Conservation (phyloP, 2,113 vertebrate species). For the Polyodon spathula region DNA sequence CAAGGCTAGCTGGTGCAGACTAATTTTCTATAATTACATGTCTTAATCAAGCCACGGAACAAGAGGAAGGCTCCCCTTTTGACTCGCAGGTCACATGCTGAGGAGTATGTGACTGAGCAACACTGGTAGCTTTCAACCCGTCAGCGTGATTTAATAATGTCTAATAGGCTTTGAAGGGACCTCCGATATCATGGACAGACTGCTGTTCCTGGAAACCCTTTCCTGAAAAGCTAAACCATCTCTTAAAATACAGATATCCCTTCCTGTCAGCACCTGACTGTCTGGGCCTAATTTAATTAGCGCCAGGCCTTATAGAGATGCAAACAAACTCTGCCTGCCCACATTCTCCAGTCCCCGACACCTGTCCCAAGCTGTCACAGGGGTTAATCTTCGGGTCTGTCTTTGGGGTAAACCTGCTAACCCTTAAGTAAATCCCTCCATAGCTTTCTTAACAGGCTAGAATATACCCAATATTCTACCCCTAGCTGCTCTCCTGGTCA, state of each 20-base stretch:
- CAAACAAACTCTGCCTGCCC: no score
- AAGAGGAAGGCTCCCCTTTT: no score
- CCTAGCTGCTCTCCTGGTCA: no score
- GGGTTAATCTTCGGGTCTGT: not conserved
- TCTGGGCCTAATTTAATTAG: not conserved
- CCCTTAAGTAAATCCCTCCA: not conserved
- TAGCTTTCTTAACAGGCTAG: not conserved
- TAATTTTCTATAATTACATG: no score
- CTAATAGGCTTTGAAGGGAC: not conserved
- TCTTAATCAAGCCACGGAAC: no score
- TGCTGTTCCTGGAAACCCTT: conserved; percentile 8
- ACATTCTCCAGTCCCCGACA: not conserved
- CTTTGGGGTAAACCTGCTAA: not conserved
- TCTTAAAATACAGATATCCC: conserved; percentile 13
- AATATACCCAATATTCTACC: no score
- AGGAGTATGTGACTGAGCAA: not conserved
- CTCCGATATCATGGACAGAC: not conserved
- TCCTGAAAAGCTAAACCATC: conserved; percentile 5
- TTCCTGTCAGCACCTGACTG: not conserved
- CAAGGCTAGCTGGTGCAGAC: no score
- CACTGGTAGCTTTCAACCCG: not conserved
- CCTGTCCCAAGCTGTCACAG: not conserved
- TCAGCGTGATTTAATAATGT: conserved; percentile 13
- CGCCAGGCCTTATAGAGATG: not conserved
- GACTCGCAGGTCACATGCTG: not conserved